A percentile compares a stretch with the other conserved stretches of the same genome.
These are phyloP conservation scores for Musca vetustissima DNA, from an alignment of 1,140 invertebrate species.

Conservation along the genomic window DNA sequence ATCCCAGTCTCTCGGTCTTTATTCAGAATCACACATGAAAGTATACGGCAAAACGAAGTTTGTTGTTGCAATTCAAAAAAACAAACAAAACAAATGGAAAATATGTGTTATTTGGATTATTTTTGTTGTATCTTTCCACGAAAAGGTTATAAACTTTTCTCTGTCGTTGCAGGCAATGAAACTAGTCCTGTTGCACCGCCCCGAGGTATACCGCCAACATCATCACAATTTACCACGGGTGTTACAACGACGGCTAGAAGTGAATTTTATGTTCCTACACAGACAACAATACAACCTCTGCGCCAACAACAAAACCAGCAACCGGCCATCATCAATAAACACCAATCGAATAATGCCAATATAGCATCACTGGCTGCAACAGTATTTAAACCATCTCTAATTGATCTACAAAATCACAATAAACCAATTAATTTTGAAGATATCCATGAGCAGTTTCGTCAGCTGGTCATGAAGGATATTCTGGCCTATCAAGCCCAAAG, in stretches of 20 bases:
- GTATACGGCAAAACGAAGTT: no score
- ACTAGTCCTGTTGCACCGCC: slow-evolving; percentile 14
- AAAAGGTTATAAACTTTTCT: slow-evolving; percentile 32
- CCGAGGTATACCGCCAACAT: slow-evolving; percentile 5
- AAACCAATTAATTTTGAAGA: slow-evolving; percentile 30
- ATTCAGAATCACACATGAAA: no score
- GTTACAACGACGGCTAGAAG: not conserved
- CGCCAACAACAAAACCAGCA: slow-evolving; percentile 3
- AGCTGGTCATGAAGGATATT: slow-evolving; percentile 41
- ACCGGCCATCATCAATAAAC: not conserved
- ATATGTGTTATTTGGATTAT: not conserved
- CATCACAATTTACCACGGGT: not conserved
- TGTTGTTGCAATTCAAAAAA: not conserved
- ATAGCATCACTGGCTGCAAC: not conserved
- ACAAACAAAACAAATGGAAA: slow-evolving; percentile 8
- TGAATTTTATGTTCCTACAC: slow-evolving; percentile 17
- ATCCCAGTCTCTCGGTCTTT: not conserved
- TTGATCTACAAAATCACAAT: slow-evolving; percentile 19
- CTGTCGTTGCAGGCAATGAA: slow-evolving; percentile 35
- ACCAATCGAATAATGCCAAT: slow-evolving; percentile 6
- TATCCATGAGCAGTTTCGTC: slow-evolving; percentile 40
- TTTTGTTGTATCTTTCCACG: slow-evolving; percentile 32
- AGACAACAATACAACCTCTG: slow-evolving; percentile 14
- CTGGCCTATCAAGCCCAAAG: slow-evolving; percentile 34
- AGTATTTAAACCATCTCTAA: slow-evolving; percentile 5